These are phyloP conservation scores for Brevimyrus niger DNA, from an alignment of 2,113 vertebrate species.

Conservation along the genomic window DNA sequence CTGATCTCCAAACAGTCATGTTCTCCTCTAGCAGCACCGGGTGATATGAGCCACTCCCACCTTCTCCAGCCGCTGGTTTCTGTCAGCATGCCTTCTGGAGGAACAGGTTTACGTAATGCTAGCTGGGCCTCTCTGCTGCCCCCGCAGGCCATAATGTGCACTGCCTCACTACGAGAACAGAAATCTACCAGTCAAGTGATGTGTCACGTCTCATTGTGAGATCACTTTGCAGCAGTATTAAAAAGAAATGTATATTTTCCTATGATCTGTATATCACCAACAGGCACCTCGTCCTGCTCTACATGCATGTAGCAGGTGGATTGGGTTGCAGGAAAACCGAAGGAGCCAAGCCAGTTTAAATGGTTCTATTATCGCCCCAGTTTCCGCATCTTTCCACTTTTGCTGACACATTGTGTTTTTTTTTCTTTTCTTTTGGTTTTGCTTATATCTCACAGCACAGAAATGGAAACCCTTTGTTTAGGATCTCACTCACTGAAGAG, in stretches of 20 bases:
- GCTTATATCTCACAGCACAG: not conserved
- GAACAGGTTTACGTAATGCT: conserved; percentile 9
- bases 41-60: not conserved
- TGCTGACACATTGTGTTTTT: not conserved
- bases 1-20: not conserved
- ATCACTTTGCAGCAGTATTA: not conserved
- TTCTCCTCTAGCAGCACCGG: not conserved
- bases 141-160: not conserved
- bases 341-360: not conserved
- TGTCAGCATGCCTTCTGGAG: not conserved
- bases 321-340: not conserved
- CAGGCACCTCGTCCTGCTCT: not conserved
- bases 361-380: not conserved
- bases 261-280: not conserved
- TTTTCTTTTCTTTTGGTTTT: not conserved
- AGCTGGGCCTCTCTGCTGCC: conserved; percentile 5
- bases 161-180: not conserved
- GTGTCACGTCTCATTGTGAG: not conserved
- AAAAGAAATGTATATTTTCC: not conserved
- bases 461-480: not conserved
- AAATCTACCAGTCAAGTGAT: not conserved
- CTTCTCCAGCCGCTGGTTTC: not conserved
- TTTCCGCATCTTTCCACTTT: not conserved
- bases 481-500: not conserved
- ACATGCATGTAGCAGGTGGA: not conserved